A percentile compares a stretch with the other conserved stretches of the same genome.
Conservation (phyloP, 2,113 vertebrate species). For the Dipodomys ordii region DNA sequence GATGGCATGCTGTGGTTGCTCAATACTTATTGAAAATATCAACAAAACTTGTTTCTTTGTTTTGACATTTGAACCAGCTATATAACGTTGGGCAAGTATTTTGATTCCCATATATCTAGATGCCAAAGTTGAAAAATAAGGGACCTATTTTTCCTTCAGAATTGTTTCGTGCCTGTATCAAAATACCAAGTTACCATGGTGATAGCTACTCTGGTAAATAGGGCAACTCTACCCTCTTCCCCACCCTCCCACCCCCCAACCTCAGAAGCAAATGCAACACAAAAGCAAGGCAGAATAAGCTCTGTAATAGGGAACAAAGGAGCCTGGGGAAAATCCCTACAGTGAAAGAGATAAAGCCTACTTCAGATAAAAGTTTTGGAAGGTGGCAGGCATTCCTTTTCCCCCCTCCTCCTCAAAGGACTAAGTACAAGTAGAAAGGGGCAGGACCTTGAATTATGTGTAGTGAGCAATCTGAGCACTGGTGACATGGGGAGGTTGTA, state of each 20-base stretch:
- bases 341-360: slow-evolving; percentile 69
- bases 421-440: not conserved
- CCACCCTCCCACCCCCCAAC: not conserved
- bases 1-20: slow-evolving; percentile 61
- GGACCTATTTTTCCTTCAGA: slow-evolving; percentile 77
- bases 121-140: slow-evolving; percentile 79
- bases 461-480: fast-evolving
- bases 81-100: slow-evolving; percentile 70
- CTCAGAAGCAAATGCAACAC: slow-evolving; percentile 66
- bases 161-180: slow-evolving; percentile 80
- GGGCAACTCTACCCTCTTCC: slow-evolving; percentile 67
- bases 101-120: slow-evolving; percentile 76
- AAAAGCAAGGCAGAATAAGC: slow-evolving; percentile 72
- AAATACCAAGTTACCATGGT: slow-evolving; percentile 81
- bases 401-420: not conserved
- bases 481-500: not conserved
- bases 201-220: slow-evolving; percentile 77
- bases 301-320: slow-evolving; percentile 73
- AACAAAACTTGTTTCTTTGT: slow-evolving; percentile 71
- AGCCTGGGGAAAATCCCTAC: slow-evolving; percentile 72
- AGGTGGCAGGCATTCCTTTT: slow-evolving; percentile 34
- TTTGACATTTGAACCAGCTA: slow-evolving; percentile 78
- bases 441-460: not conserved
- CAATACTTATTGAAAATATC: slow-evolving; percentile 73
- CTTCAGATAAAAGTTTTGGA: slow-evolving; percentile 65